Percentiles rank a stretch among this genome's conserved stretches.
Evolutionary conservation across 2,888 invertebrate species (phyloP).

Genomic region (Perdita meconis): DNA sequence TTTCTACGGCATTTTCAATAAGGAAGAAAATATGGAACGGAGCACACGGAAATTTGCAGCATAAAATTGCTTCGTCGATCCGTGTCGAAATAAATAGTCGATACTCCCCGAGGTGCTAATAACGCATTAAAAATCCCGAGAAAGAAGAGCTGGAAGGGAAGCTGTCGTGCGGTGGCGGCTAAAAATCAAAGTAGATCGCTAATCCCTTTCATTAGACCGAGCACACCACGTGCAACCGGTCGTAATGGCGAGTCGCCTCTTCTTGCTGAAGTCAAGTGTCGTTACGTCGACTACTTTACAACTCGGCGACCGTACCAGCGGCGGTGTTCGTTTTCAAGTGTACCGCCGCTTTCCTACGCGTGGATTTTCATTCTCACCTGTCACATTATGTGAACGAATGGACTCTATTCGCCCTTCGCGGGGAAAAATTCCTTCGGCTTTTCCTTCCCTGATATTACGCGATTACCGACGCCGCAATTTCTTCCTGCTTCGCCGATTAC

Average conservation of each 20-base stretch:
- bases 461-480: not conserved
- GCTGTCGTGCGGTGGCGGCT: conserved; percentile 10
- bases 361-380: conserved; percentile 30
- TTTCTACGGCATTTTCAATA: no score
- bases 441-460: not conserved
- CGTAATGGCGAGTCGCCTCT: conserved; percentile 35
- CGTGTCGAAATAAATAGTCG: conserved; percentile 16
- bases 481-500: not conserved
- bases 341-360: not conserved
- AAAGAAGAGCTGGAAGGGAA: conserved; percentile 1
- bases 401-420: not conserved
- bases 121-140: conserved; percentile 21
- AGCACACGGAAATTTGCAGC: no score
- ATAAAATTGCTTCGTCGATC: not conserved
- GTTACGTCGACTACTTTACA: conserved; percentile 41
- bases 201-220: conserved; percentile 38
- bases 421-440: no score
- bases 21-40: no score
- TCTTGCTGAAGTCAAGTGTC: conserved; percentile 31
- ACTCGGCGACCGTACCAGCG: conserved; percentile 7
- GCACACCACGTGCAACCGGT: conserved; percentile 40
- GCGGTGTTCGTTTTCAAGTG: conserved; percentile 14
- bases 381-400: conserved; percentile 24
- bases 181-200: conserved; percentile 45
- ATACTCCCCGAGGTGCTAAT: conserved; percentile 6